These are phyloP conservation scores for Albula glossodonta DNA, from an alignment of 2,113 vertebrate species.

Conservation along the genomic window DNA sequence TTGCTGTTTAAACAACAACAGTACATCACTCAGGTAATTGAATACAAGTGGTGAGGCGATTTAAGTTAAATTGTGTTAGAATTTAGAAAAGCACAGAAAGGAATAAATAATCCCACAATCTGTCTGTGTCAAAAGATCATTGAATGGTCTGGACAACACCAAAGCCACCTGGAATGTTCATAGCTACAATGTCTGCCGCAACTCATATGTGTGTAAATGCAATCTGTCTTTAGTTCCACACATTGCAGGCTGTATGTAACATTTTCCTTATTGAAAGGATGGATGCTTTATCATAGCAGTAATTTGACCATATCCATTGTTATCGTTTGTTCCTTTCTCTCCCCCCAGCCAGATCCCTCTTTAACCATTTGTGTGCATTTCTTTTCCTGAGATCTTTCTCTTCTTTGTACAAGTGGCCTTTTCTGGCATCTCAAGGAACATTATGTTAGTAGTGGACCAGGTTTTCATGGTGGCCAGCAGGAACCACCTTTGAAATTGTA, in stretches of 20 bases:
- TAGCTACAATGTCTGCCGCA: neutral
- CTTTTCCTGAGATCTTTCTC: neutral
- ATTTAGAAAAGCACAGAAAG: neutral
- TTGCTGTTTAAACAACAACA: too few relatives aligned
- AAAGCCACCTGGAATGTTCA: neutral
- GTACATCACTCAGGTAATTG: too few relatives aligned
- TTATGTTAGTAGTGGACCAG: neutral
- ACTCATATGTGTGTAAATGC: neutral
- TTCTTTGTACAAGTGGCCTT: neutral
- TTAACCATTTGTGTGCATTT: neutral
- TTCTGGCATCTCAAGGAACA: neutral
- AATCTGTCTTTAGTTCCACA: neutral
- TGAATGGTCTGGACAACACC: neutral
- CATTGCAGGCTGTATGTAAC: neutral
- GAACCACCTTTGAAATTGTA: neutral
- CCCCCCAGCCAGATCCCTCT: neutral
- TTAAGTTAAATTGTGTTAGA: too few relatives aligned
- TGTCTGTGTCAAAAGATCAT: neutral
- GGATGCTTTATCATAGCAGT: neutral
- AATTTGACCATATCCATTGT: neutral
- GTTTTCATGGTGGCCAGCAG: neutral
- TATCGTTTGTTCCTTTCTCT: too few relatives aligned
- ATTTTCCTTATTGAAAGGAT: neutral
- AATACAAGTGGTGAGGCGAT: too few relatives aligned
- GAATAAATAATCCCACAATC: neutral